Conservation (phyloP, 2,888 invertebrate species). For the Sericinus montela region DNA sequence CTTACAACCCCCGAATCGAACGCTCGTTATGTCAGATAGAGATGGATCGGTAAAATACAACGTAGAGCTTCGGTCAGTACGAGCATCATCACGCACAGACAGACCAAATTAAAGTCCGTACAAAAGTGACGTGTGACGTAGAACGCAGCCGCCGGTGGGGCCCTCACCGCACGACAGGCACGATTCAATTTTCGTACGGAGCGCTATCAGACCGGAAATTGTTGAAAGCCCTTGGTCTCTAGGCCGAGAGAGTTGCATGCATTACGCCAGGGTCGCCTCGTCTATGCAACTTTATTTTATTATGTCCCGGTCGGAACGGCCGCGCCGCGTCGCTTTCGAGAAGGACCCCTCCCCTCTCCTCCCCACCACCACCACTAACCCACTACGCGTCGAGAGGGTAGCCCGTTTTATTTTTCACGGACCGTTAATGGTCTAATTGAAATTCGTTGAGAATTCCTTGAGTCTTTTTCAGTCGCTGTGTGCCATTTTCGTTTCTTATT, state of each 20-base stretch:
- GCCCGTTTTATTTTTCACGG: slow-evolving; percentile 13
- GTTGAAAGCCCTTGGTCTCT: slow-evolving; percentile 32
- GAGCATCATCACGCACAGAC: background rate
- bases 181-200: slow-evolving; percentile 36
- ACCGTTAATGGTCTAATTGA: slow-evolving; percentile 14
- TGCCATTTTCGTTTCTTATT: too few relatives aligned
- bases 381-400: slow-evolving; percentile 9
- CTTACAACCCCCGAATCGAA: too few relatives aligned
- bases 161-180: slow-evolving; percentile 20
- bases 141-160: background rate
- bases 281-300: slow-evolving; percentile 12
- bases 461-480: slow-evolving; percentile 3
- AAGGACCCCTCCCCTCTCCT: too few relatives aligned
- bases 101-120: background rate
- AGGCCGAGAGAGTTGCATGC: slow-evolving; percentile 18
- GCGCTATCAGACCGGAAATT: slow-evolving; percentile 35
- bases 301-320: slow-evolving; percentile 5
- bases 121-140: slow-evolving; percentile 11
- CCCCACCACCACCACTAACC: slow-evolving; percentile 16
- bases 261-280: slow-evolving; percentile 8
- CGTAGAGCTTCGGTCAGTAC: background rate
- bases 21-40: too few relatives aligned
- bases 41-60: background rate
- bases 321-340: slow-evolving; percentile 1
- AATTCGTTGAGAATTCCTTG: slow-evolving; percentile 8